phyloP scores from a whole-genome alignment of 1,140 invertebrate genomes.

The Drosophila busckii region DNA sequence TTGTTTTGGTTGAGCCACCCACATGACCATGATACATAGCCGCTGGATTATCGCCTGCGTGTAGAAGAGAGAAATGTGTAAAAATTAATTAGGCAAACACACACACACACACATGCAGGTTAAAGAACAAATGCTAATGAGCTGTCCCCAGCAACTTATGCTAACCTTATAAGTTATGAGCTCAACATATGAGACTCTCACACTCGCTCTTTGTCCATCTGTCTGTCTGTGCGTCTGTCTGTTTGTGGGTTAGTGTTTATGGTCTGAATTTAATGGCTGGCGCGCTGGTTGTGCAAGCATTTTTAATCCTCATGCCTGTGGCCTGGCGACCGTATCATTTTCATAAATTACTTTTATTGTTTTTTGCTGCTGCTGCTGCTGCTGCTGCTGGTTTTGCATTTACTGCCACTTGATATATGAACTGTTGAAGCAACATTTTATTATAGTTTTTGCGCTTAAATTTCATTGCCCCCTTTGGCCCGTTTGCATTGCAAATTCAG shows the following conservation, averaged over 20 bases:
- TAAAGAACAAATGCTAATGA: slow-evolving; percentile 68
- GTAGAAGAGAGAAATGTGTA: slow-evolving; percentile 23
- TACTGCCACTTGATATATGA: slow-evolving; percentile 56
- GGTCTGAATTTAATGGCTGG: slow-evolving; percentile 11
- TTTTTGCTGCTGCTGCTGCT: slow-evolving; percentile 33
- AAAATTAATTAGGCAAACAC: slow-evolving; percentile 64
- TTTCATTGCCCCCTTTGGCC: too few species aligned
- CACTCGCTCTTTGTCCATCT: not conserved
- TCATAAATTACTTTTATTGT: slow-evolving; percentile 78
- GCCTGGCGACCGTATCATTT: slow-evolving; percentile 70
- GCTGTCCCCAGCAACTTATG: slow-evolving; percentile 41
- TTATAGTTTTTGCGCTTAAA: too few species aligned
- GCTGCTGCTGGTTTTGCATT: not conserved
- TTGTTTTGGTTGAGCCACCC: slow-evolving; percentile 79
- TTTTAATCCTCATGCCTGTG: slow-evolving; percentile 72
- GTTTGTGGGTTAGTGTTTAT: slow-evolving; percentile 41
- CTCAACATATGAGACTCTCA: slow-evolving; percentile 28
- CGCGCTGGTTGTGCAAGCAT: slow-evolving; percentile 29
- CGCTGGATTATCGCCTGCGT: slow-evolving; percentile 82
- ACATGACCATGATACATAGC: slow-evolving; percentile 82
- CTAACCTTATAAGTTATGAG: slow-evolving; percentile 62
- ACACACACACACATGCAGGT: slow-evolving; percentile 24
- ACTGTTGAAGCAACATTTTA: slow-evolving; percentile 44
- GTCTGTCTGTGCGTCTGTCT: not conserved
- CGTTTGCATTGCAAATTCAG: too few species aligned